Percentiles rank a stretch among this genome's conserved stretches.
phyloP scores from a whole-genome alignment of 1,140 invertebrate genomes.

The Drosophila micromelanica region DNA sequence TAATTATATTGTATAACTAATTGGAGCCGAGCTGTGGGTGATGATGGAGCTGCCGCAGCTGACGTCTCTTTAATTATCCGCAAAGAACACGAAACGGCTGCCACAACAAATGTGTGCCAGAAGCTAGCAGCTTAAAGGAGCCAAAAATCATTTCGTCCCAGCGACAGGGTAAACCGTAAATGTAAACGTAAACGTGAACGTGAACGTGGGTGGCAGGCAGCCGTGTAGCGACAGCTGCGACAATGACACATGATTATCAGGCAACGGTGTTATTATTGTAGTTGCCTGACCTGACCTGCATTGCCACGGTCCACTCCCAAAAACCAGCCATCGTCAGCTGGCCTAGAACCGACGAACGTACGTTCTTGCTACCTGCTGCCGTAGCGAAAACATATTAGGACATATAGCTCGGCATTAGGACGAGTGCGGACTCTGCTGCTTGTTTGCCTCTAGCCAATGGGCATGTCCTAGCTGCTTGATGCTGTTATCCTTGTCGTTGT shows the following conservation, averaged over 20 bases:
- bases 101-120: slow-evolving; percentile 30
- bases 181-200: background rate
- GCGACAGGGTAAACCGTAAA: background rate
- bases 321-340: background rate
- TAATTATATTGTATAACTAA: slow-evolving; percentile 78
- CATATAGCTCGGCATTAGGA: slow-evolving; percentile 71
- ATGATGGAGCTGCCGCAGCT: slow-evolving; percentile 57
- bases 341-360: background rate
- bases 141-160: slow-evolving; percentile 23
- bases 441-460: slow-evolving; percentile 35
- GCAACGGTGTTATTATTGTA: slow-evolving; percentile 47
- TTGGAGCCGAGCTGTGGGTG: slow-evolving; percentile 47
- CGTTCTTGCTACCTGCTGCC: slow-evolving; percentile 24
- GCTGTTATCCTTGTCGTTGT: background rate
- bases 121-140: slow-evolving; percentile 4
- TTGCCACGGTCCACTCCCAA: slow-evolving; percentile 35
- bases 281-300: slow-evolving; percentile 44
- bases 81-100: slow-evolving; percentile 33
- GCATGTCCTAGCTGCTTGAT: slow-evolving; percentile 17
- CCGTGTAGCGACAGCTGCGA: slow-evolving; percentile 63
- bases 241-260: slow-evolving; percentile 83
- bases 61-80: slow-evolving; percentile 76
- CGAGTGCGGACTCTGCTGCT: slow-evolving; percentile 28
- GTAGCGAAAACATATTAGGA: slow-evolving; percentile 51
- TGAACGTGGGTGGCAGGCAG: slow-evolving; percentile 1